A percentile compares a stretch with the other conserved stretches of the same genome.
These are phyloP conservation scores for Semotilus atromaculatus DNA, from an alignment of 2,797 vertebrate species.

Conservation along the genomic window DNA sequence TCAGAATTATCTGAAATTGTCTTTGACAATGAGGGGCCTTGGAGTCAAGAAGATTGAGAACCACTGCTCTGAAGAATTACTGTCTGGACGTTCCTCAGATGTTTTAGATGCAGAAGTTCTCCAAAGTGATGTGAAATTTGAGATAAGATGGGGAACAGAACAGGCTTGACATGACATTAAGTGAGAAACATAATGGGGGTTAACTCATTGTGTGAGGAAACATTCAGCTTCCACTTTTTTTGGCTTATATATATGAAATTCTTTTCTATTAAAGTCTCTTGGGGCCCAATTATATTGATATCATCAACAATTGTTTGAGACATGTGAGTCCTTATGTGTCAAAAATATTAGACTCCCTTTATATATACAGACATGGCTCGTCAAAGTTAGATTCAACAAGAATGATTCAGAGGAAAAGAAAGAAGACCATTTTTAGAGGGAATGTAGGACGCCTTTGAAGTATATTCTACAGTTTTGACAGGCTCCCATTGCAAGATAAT, in stretches of 20 bases:
- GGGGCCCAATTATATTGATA: neutral
- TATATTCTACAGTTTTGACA: conserved; percentile 28
- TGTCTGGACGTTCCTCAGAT: neutral
- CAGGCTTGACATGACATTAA: neutral
- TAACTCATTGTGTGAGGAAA: neutral
- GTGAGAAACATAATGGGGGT: neutral
- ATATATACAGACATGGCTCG: neutral
- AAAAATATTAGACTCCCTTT: neutral
- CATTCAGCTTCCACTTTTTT: neutral
- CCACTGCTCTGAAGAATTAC: neutral
- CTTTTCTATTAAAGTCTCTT: neutral
- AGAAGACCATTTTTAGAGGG: conserved; percentile 10
- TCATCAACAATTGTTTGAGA: neutral
- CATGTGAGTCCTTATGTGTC: neutral
- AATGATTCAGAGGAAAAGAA: conserved; percentile 28
- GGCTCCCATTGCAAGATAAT: conserved; percentile 21
- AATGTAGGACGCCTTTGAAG: conserved; percentile 57
- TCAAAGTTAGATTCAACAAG: conserved; percentile 9
- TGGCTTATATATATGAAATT: neutral
- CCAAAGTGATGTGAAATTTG: neutral
- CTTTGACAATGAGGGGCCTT: neutral
- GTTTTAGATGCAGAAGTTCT: neutral
- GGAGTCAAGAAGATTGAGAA: neutral
- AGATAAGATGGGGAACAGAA: neutral
- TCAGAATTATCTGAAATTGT: neutral